Evolutionary conservation across 2,797 vertebrate species (phyloP), one percentile per base, ranked within the genome.

Genomic region (Macropodus opercularis): DNA sequence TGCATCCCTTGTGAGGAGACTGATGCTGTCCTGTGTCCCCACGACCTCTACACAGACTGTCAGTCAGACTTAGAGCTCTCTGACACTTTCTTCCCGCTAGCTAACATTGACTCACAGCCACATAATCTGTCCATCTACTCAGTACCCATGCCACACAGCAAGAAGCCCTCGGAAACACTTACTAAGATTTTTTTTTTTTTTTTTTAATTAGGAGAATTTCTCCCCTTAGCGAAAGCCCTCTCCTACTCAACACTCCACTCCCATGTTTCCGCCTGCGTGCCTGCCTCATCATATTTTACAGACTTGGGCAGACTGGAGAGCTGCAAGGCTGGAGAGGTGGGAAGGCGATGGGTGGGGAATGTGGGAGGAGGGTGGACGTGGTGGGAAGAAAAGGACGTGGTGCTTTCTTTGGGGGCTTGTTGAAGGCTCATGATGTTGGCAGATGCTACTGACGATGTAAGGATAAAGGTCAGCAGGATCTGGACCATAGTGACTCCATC

Each of bases 271-370:
- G 52, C 71, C 77, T 6, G 32, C 52, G 32, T 72, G 75, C 73
- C 79, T 86, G 81, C 80, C 81, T 85, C 81, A 69, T 88, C 84
- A 84, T 58, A 82, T 86, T 87, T 79, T 54, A 46, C 62, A 74
- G 72, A 79, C 73, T 61, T 34, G 63, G 63, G 74, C 63, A 79
- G 82, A 86, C 64, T 44, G 69, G 44, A 74, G 46, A 0, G 61
- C 75, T 78, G 50, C 38, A 44, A 82, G 84, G 72, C 69, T 66
- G 48, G 47, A 70, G 80, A 83, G 69, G 82, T 76, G 72, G 79
- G 21, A 67, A 70, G 63, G 61, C 34, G 3, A 55, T 38, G 71
- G 57, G 69, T 41, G 69, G 55, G 67, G 53, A 67, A 62, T 75
- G 71, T 75, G 63, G 73, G 23, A 38, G 56, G 65, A 69, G 62